phyloP scores from a whole-genome alignment of 2,797 vertebrate species.

The Platalea minor region DNA sequence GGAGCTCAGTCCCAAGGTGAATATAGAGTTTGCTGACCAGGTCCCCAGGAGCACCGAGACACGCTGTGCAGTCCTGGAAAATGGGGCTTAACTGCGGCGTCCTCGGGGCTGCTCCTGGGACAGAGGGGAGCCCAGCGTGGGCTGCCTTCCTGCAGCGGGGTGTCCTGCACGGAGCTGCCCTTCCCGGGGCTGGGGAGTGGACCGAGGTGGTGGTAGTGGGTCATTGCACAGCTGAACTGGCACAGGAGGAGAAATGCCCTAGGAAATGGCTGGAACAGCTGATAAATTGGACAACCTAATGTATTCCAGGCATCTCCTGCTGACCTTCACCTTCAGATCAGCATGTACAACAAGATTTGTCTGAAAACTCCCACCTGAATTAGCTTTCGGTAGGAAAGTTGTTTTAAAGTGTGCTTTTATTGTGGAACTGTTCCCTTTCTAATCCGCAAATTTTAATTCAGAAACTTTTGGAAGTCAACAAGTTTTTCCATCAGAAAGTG shows the following conservation, averaged over 20 bases:
- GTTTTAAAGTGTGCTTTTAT: not conserved
- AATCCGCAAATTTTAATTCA: not conserved
- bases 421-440: not conserved
- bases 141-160: not conserved
- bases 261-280: not conserved
- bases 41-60: not conserved
- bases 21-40: not conserved
- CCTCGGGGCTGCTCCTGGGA: not conserved
- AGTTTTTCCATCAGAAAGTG: not conserved
- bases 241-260: not conserved
- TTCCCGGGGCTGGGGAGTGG: not conserved
- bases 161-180: not conserved
- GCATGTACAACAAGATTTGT: not conserved
- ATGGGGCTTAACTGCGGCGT: not conserved
- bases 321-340: not conserved
- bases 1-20: not conserved
- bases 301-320: constrained; percentile 1
- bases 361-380: not conserved
- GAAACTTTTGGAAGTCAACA: not conserved
- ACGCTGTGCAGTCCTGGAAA: not conserved
- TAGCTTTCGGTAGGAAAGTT: not conserved
- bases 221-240: not conserved
- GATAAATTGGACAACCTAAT: not conserved
- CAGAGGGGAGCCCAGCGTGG: not conserved
- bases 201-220: not conserved